Base-by-base conservation (phyloP, 2,113 vertebrate species). In the Nipponia nippon region DNA sequence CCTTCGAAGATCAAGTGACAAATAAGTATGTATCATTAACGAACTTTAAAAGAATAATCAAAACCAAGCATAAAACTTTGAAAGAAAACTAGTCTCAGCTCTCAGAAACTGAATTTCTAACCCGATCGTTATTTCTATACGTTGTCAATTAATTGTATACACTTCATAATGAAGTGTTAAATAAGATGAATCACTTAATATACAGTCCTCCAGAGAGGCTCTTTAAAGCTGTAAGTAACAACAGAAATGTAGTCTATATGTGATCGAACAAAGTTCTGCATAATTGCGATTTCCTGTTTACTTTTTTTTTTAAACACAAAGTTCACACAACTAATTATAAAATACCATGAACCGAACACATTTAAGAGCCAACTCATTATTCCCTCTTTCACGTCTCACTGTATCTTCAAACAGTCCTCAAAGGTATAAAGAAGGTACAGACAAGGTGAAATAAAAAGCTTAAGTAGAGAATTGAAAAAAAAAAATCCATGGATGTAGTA, bases 171-270 rank as follows among this genome's bases (percentile, higher is more conserved):
- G 10, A 88, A 88, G 63, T 32, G 49, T 83, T 93, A 93, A 91
- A 81, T 25, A 91, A 94, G 88, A 91, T 58, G 5, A 91, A 91
- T 87, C 89, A 67, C 40, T 94, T 79, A 79, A 93, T 19, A 49
- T 1, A 70, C 11, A 94, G 75, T 38, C 49, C 91, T 96, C 81
- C 58, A 58, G 87, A 92, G 89, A 95, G 53, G 76, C 12, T 13
- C 40, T 89, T 72, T 36, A 69, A 73, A 85, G 66, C 77, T 83
- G 23, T 77, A 75, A 90, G 34, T 62, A 94, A 83, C 76, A 90
- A 83, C 42, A 16, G 94, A 52, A 90, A 56, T 2, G 46, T 62
- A 56, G 18, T 6, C 11, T 6, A 55, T 34, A 56, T 0, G 5
- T 26, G 65, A 83, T 16, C 1, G 36, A 90, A 82, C 93, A 80